Evolutionary conservation across 1,140 invertebrate genomes (phyloP), one percentile per base, ranked within the genome.

Genomic region (Ctenoplectra terminalis): DNA sequence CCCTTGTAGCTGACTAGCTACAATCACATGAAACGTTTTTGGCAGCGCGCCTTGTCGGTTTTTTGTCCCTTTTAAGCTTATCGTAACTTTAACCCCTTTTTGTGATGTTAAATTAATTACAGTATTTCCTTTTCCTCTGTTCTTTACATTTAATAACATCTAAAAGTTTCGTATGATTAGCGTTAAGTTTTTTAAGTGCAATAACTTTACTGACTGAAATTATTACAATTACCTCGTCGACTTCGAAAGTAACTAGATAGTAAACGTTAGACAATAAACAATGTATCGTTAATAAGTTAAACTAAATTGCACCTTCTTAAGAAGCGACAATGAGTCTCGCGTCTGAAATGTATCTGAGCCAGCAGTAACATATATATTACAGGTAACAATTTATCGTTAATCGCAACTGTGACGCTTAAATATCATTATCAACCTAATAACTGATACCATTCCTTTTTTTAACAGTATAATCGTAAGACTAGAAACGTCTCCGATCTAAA

Each of bases 1-100:
- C 56, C 64, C 64, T 64, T 70, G 84, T 83, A 84, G 83, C 85
- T 76, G 75, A 88, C 72, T 72, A 88, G 69, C 84, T 87, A 86
- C 72, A 73, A 87, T 90, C 79, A 78, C 67, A 84, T 76, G 48
- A 87, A 81, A 82, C 84, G 74, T 81, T 84, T n/a, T 63, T 78
- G 82, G 83, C 82, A 88, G 77, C 83, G 69, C 87, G 84, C 69
- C 85, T 83, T 74, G 66, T 80, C 54, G 54, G 83, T 48, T 31
- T 63, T 54, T 81, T 63, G 69, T 67, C 69, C 69, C 43, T 83
- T 56, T 48, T 37, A n/a, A 67, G 37, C 34, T 64, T 54, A 78
- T 34, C 48, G 9, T 72, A 48, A 73, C 26, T 66, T 29, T 34
- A 56, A 46, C 67, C 37, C 2, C 54, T 37, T 23, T 46, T 56